Conservation (phyloP, 2,888 invertebrate genomes). For the Amphipyra tragopoginis region DNA sequence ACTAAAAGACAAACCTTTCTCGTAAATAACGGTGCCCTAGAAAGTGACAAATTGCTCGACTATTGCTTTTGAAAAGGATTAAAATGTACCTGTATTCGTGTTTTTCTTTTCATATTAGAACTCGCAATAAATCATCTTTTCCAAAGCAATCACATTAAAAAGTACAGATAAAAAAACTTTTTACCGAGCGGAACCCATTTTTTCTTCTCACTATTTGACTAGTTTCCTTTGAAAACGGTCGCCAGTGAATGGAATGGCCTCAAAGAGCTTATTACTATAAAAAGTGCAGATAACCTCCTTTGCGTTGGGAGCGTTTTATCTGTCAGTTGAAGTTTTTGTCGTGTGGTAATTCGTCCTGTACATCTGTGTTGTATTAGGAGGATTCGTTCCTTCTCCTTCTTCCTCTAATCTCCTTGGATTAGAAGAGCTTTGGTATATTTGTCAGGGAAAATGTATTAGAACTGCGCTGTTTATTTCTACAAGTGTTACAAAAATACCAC, state of each 20-base stretch:
- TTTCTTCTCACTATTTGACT: conserved; percentile 44
- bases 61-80: conserved; percentile 16
- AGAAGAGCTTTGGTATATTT: background rate
- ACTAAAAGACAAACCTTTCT: background rate
- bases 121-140: conserved; percentile 26
- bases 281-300: conserved; percentile 43
- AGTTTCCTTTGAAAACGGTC: conserved; percentile 43
- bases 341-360: conserved; percentile 16
- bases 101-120: conserved; percentile 15
- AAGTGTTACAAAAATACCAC: too few species aligned
- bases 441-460: background rate
- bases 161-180: conserved; percentile 24
- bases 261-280: conserved; percentile 58
- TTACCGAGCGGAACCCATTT: conserved; percentile 23
- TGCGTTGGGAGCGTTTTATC: conserved; percentile 33
- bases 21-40: background rate
- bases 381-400: background rate
- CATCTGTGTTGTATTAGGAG: conserved; percentile 2
- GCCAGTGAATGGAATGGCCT: conserved; percentile 41
- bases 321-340: conserved; percentile 39
- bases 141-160: conserved; percentile 12
- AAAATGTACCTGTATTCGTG: conserved; percentile 14
- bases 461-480: background rate
- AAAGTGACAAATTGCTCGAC: conserved; percentile 22
- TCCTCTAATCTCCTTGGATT: background rate